Evolutionary conservation across 2,113 vertebrate species (phyloP), one percentile per base, ranked within the genome.

Genomic region (Choloepus hoffmanni): DNA sequence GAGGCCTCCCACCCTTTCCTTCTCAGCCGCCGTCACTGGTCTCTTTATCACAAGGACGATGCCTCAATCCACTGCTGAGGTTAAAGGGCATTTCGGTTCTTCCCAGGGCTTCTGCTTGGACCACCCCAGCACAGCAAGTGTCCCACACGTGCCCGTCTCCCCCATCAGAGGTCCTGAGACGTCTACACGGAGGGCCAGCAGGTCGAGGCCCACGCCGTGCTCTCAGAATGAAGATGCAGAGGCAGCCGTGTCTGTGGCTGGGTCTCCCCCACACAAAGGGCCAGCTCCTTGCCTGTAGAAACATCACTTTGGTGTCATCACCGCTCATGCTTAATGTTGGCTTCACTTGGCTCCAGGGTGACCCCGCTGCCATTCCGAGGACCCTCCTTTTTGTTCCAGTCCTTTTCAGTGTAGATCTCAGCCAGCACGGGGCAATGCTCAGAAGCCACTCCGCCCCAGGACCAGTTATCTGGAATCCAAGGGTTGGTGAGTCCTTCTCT

Each of bases 391-490:
- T 97, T 98, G 97, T 76, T 97, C 73, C 98, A 98, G 93, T 99
- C 99, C 97, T 97, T 98, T 5, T 99, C 99, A 0, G 95, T 73
- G 83, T 99, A 99, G 81, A 99, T 98, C 76, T 99, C 99, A 0
- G 99, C 99, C 0, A 99, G 98, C 83, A 99, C 98, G 0, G 99
- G 99, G 93, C 99, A 99, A 94, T 99, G 99, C 8, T 99, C 99
- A 0, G 99, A 99, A 0, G 99, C 99, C 78, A 99, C 99, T 0
- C 99, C 99, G 0, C 99, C 99, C 99, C 99, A 99, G 0, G 99
- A 99, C 99, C 99, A 99, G 98, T 99, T 99, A 45, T 99, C 99
- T 0, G 99, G 99, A 97, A 99, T 99, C 99, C 99, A 99, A 0
- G 99, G 99, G 96, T 99, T 99, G 0, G 99, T 99, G 78, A 99